Conservation (phyloP, 2,113 vertebrate species). For the Herpailurus yagouaroundi region DNA sequence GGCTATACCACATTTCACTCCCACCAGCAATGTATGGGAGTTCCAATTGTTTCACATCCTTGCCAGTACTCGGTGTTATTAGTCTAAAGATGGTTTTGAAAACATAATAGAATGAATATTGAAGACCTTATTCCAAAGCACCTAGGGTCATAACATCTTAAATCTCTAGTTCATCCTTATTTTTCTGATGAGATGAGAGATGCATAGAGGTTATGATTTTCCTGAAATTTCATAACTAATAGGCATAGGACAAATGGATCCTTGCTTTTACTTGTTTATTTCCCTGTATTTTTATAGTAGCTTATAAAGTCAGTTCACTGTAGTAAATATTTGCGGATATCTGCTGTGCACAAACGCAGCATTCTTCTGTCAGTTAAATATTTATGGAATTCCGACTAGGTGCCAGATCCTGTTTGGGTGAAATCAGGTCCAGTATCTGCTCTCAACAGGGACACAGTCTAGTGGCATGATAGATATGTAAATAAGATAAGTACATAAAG, state of each 20-base stretch:
- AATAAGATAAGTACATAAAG: not conserved
- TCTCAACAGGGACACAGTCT: not conserved
- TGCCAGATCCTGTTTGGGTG: not conserved
- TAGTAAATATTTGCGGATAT: not conserved
- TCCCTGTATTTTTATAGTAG: not conserved
- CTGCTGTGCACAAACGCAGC: not conserved
- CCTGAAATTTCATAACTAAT: not conserved
- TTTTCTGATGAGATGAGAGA: constrained; percentile 13
- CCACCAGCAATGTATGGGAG: not conserved
- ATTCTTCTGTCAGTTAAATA: constrained; percentile 4
- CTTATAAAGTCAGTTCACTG: not conserved
- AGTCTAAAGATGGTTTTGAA: constrained; percentile 31
- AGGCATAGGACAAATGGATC: not conserved
- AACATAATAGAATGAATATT: not conserved
- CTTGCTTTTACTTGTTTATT: not conserved
- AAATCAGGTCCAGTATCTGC: not conserved
- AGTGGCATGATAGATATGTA: not conserved
- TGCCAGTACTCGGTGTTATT: not conserved
- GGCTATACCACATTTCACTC: not conserved
- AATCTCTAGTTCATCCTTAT: not conserved
- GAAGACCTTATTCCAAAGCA: not conserved
- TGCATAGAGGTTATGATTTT: not conserved
- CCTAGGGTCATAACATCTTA: not conserved
- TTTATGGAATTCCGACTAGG: not conserved
- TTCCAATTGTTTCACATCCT: not conserved